Percentiles rank a stretch among this genome's conserved stretches.
Evolutionary conservation across 92 coral and sea anemone species (phyloP).

Genomic region (Desmophyllum pertusum): DNA sequence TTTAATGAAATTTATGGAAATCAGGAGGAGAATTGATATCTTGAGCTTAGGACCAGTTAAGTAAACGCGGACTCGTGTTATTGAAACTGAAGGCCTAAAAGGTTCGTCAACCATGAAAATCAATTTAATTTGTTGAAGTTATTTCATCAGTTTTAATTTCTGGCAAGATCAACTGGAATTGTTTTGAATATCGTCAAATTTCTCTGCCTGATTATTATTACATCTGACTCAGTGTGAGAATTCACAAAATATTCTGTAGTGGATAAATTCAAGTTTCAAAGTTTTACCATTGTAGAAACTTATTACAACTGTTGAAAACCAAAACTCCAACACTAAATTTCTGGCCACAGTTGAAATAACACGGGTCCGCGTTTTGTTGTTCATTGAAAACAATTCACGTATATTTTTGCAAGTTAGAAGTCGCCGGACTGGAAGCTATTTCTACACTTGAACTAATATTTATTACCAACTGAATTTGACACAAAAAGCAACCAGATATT

Average conservation of each 20-base stretch:
- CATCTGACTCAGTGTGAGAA: not conserved
- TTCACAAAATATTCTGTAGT: not conserved
- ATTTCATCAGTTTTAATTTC: not conserved
- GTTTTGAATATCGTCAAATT: no score
- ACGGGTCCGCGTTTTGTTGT: not conserved
- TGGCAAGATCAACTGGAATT: no score
- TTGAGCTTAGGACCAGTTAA: not conserved
- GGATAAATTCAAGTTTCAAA: not conserved
- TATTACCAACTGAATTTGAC: no score
- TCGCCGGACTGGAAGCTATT: no score
- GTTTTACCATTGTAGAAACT: not conserved
- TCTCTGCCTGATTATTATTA: no score
- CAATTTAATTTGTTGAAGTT: not conserved
- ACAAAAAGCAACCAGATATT: no score
- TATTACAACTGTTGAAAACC: not conserved
- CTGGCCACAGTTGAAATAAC: not conserved
- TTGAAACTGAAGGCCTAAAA: not conserved
- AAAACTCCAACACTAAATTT: not conserved
- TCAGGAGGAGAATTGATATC: not conserved
- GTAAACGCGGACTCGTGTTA: not conserved
- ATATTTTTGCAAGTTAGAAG: no score
- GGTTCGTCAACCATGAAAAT: not conserved
- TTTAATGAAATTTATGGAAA: not conserved
- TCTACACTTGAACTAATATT: no score
- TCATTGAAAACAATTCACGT: not conserved